A percentile compares a stretch with the other conserved stretches of the same genome.
phyloP scores from a whole-genome alignment of 2,113 vertebrate species.

The Hippolais icterina region DNA sequence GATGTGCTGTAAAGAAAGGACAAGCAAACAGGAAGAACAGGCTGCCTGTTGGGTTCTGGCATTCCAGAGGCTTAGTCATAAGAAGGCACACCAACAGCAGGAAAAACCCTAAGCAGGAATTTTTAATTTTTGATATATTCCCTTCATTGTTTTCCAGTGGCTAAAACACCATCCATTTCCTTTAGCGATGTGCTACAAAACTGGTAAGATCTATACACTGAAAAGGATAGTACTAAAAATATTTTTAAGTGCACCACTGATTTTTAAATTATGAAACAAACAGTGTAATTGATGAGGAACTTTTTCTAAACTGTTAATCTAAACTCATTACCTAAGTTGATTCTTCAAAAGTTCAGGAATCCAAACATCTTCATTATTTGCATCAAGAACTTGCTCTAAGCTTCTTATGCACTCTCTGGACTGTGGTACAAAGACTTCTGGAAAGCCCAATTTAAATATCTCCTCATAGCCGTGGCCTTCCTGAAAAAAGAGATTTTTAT shows the following conservation, averaged over 20 bases:
- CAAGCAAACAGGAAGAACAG: slow-evolving; percentile 33
- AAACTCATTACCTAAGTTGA: slow-evolving; percentile 62
- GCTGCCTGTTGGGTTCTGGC: slow-evolving; percentile 15
- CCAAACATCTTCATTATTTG: slow-evolving; percentile 3
- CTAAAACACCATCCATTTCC: neutral
- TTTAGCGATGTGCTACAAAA: neutral
- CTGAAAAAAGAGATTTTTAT: slow-evolving; percentile 43
- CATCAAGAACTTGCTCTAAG: slow-evolving; percentile 47
- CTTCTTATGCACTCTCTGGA: slow-evolving; percentile 34
- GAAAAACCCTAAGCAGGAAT: slow-evolving; percentile 4
- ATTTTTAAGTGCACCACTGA: neutral
- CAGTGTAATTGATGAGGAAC: neutral
- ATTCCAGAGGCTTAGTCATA: slow-evolving; percentile 49
- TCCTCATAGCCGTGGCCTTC: slow-evolving; percentile 38
- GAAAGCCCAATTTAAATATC: slow-evolving; percentile 67
- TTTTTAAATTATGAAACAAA: neutral
- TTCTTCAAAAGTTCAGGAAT: neutral
- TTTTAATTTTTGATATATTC: neutral
- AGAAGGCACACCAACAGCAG: neutral
- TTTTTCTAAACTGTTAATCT: neutral
- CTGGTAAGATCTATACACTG: neutral
- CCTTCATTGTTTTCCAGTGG: neutral
- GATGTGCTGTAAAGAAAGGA: neutral
- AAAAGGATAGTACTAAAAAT: neutral
- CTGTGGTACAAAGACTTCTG: slow-evolving; percentile 46